phyloP scores from a whole-genome alignment of 2,113 vertebrate species.

The Hyla sarda region DNA sequence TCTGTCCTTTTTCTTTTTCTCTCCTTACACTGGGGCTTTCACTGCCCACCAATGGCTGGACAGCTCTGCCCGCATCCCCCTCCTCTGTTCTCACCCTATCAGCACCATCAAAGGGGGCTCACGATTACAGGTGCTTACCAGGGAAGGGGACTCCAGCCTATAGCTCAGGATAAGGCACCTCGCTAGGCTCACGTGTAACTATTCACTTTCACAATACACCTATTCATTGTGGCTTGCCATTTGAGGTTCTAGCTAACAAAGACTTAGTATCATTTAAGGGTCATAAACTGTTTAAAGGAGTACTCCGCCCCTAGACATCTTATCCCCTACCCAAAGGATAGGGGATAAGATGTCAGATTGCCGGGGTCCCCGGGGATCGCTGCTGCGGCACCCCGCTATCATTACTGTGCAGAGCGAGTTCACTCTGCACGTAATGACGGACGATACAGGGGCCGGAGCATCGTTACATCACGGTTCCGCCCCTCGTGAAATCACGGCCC shows the following conservation, averaged over 20 bases:
- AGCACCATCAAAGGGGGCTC: constrained; percentile 13
- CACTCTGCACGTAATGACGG: too few relatives aligned
- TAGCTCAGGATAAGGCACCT: neutral
- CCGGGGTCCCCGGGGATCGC: too few relatives aligned
- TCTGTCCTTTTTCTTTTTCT: constrained; percentile 16
- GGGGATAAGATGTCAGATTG: too few relatives aligned
- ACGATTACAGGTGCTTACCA: constrained; percentile 35
- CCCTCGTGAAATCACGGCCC: too few relatives aligned
- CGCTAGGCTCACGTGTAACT: neutral
- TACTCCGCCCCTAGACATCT: too few relatives aligned
- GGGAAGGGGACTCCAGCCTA: neutral
- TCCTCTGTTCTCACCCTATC: constrained; percentile 22
- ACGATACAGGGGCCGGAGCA: too few relatives aligned
- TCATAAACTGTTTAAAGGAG: neutral
- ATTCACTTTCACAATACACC: neutral
- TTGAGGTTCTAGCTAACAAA: neutral
- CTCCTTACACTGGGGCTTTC: constrained; percentile 37
- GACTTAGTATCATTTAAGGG: neutral
- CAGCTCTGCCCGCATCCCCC: constrained; percentile 6
- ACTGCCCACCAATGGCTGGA: constrained; percentile 34
- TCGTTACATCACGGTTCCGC: too few relatives aligned
- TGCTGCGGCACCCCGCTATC: too few relatives aligned
- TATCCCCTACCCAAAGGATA: too few relatives aligned
- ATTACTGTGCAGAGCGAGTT: too few relatives aligned
- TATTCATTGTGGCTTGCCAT: neutral